Evolutionary conservation across 1,140 invertebrate genomes (phyloP).

Genomic region (Ceratina australensis): DNA sequence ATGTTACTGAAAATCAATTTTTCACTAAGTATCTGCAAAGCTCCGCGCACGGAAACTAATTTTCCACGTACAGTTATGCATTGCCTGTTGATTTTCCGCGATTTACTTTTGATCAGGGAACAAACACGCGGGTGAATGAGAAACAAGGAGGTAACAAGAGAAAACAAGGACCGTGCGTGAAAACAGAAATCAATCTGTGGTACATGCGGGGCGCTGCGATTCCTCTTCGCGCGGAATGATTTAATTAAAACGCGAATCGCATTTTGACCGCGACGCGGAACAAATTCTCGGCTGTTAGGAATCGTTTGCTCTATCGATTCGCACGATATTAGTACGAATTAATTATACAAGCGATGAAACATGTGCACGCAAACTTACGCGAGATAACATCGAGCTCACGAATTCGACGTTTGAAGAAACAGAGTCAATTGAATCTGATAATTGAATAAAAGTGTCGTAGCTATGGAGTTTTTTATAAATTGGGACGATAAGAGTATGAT

Average conservation of each 20-base stretch:
- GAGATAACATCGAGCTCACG: too few species aligned
- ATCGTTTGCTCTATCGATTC: slow-evolving; percentile 9
- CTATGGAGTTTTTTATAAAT: too few species aligned
- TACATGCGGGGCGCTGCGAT: neutral
- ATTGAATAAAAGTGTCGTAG: too few species aligned
- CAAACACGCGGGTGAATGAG: neutral
- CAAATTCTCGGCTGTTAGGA: slow-evolving; percentile 1
- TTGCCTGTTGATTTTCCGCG: neutral
- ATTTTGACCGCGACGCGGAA: neutral
- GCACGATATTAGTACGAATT: slow-evolving; percentile 1
- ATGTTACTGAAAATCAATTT: slow-evolving; percentile 1
- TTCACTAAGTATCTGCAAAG: neutral
- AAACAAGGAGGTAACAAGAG: neutral
- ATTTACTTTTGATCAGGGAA: slow-evolving; percentile 1
- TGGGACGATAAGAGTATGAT: too few species aligned
- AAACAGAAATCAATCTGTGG: neutral
- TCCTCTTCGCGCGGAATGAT: slow-evolving; percentile 11
- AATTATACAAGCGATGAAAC: neutral
- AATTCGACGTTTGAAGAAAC: neutral
- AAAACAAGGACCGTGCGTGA: neutral
- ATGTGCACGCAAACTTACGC: neutral
- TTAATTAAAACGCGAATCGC: slow-evolving; percentile 33
- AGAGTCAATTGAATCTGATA: too few species aligned
- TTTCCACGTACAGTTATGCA: neutral
- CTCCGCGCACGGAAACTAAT: neutral